Evolutionary conservation across 2,113 vertebrate species (phyloP).

Genomic region (Heterocephalus glaber): DNA sequence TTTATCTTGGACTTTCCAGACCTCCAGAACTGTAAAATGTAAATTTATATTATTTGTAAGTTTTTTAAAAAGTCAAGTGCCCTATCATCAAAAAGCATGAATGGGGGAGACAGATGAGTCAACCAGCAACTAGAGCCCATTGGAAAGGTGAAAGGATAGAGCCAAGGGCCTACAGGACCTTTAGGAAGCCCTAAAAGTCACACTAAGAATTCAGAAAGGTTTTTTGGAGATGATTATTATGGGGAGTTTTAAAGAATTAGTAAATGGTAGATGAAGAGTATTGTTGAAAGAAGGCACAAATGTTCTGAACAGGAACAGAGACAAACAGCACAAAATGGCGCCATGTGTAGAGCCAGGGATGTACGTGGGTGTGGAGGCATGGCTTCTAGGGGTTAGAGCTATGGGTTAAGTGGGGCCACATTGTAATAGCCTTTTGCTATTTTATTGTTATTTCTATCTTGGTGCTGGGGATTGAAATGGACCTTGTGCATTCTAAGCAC

Average conservation of each 20-base stretch:
- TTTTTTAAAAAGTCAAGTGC: neutral
- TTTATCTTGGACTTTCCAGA: too few relatives aligned
- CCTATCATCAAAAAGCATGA: neutral
- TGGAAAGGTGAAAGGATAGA: neutral
- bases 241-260: neutral
- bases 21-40: too few relatives aligned
- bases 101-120: neutral
- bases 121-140: neutral
- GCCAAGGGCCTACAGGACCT: neutral
- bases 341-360: neutral
- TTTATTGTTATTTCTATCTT: neutral
- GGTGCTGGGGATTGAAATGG: too few relatives aligned
- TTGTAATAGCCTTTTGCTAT: neutral
- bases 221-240: neutral
- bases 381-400: neutral
- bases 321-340: neutral
- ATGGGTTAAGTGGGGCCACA: neutral
- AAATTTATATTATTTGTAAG: too few relatives aligned
- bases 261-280: neutral
- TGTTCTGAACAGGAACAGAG: neutral
- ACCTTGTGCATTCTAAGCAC: too few relatives aligned
- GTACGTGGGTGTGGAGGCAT: too few relatives aligned
- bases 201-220: neutral
- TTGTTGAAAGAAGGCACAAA: neutral
- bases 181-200: neutral